Conservation (phyloP, 2,113 vertebrate genomes). For the Ophiodon elongatus region DNA sequence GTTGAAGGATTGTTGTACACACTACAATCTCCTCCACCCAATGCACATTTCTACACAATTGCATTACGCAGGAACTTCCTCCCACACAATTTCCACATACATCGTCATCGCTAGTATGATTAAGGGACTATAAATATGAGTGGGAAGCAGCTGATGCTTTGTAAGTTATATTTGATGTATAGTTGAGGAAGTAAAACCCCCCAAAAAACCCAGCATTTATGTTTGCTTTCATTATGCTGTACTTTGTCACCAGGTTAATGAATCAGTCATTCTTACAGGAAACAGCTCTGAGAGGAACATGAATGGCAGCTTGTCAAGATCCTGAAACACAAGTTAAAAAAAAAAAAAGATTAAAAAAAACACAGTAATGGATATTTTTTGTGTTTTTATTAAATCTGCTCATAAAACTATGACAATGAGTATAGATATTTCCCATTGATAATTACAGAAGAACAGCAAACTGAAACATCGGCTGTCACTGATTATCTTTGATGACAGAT, state of each 20-base stretch:
- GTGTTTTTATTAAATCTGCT: constrained; percentile 9
- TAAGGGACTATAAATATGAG: constrained; percentile 11
- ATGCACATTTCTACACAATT: neutral
- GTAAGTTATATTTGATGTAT: neutral
- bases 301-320: neutral
- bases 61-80: neutral
- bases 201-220: neutral
- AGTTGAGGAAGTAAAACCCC: constrained; percentile 60
- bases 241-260: constrained; percentile 4
- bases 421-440: neutral
- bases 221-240: neutral
- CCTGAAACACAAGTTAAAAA: neutral
- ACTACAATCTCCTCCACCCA: neutral
- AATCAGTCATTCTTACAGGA: neutral
- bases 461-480: neutral
- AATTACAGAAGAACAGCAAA: neutral
- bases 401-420: neutral
- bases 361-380: neutral
- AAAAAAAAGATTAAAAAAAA: neutral
- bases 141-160: constrained; percentile 5
- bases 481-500: neutral
- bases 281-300: neutral
- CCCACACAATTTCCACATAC: constrained; percentile 19
- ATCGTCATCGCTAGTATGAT: constrained; percentile 48
- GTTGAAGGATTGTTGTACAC: neutral